phyloP scores from a whole-genome alignment of 2,113 vertebrate species.

The Xiphorhynchus elegans region DNA sequence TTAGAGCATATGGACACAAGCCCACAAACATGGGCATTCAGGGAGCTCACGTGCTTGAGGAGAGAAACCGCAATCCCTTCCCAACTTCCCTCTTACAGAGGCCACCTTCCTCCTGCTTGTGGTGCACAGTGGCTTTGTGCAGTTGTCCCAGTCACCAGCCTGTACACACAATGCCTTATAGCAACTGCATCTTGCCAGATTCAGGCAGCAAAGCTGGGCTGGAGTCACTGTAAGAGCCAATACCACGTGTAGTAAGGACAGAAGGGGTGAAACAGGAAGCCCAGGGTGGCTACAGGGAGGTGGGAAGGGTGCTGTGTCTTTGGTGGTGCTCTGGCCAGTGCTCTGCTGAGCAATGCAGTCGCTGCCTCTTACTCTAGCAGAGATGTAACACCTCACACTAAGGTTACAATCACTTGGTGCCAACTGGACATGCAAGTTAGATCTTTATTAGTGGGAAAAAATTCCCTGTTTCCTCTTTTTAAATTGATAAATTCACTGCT shows the following conservation, averaged over 20 bases:
- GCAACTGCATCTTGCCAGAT: accelerated
- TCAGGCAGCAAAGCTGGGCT: not conserved
- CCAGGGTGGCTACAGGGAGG: not conserved
- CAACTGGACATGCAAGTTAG: not conserved
- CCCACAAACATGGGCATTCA: not conserved
- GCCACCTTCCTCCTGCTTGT: not conserved
- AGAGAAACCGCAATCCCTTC: not conserved
- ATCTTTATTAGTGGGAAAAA: not conserved
- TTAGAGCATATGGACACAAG: not conserved
- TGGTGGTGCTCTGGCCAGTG: accelerated
- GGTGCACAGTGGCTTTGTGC: accelerated
- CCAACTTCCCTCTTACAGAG: not conserved
- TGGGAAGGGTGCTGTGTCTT: not conserved
- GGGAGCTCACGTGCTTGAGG: not conserved
- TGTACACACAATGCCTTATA: not conserved
- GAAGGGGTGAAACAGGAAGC: not conserved
- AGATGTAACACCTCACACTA: not conserved
- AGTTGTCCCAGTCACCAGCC: not conserved
- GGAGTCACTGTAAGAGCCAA: not conserved
- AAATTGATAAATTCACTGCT: not conserved
- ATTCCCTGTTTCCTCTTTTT: not conserved
- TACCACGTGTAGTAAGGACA: accelerated
- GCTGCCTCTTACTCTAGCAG: not conserved
- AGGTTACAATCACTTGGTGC: not conserved
- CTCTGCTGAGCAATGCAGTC: not conserved